These are phyloP conservation scores for Oedothorax gibbosus DNA, from an alignment of 1,140 invertebrate species.

Conservation along the genomic window DNA sequence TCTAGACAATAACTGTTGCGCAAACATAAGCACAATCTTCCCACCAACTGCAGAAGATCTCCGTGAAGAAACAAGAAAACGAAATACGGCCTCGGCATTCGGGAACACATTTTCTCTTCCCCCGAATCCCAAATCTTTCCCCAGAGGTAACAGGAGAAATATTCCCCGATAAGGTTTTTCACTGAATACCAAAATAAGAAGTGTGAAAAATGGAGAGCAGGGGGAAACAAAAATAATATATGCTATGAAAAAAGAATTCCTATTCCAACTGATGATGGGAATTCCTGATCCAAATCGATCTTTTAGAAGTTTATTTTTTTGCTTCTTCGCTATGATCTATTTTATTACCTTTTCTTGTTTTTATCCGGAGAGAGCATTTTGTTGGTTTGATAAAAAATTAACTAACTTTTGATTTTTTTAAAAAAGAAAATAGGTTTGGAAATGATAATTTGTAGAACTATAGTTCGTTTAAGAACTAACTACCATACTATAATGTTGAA, in stretches of 20 bases:
- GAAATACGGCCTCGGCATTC: conserved; percentile 22
- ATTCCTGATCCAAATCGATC: conserved; percentile 48
- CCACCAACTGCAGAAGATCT: too few relatives aligned
- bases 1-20: too few relatives aligned
- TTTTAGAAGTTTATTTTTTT: conserved; percentile 21
- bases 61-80: background rate
- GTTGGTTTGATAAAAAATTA: background rate
- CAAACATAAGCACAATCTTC: too few relatives aligned
- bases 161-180: conserved; percentile 31
- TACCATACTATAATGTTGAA: too few relatives aligned
- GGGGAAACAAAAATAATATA: background rate
- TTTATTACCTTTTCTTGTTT: conserved; percentile 9
- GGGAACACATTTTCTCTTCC: conserved; percentile 25
- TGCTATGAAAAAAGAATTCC: conserved; percentile 35
- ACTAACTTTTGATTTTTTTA: too few relatives aligned
- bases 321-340: background rate
- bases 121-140: conserved; percentile 10
- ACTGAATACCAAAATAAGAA: conserved; percentile 31
- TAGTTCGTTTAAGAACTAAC: too few relatives aligned
- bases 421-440: too few relatives aligned
- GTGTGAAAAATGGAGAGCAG: conserved; percentile 2
- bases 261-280: conserved; percentile 22
- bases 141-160: background rate
- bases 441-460: too few relatives aligned
- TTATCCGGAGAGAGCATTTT: conserved; percentile 1